Evolutionary conservation across 2,797 vertebrate genomes (phyloP), one percentile per base, ranked within the genome.

Genomic region (Chrosomus eos): DNA sequence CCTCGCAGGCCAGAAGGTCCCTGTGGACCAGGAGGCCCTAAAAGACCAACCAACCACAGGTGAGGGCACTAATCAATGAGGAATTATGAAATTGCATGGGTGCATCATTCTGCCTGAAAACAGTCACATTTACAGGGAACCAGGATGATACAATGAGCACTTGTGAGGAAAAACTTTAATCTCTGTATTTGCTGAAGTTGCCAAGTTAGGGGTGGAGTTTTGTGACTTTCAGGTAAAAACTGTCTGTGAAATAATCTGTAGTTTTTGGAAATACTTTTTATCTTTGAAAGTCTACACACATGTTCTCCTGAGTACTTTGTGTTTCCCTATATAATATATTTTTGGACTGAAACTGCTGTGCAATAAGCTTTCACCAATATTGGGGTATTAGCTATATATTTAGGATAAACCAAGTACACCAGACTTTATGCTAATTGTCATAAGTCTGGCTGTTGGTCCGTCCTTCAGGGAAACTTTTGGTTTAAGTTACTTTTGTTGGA

Each of bases 21-120:
- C 1, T 0, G 16, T 70, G 71, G 9, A 38, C 88, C 88, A 68
- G 66, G 48, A 78, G 85, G 31, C 13, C 88, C 88, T 89, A 38
- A 80, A 36, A 79, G 3, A 66, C 62, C 48, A 33, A 66, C 21
- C 74, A 62, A 70, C 23, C 16, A n/a, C 3, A 31, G 53, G 58
- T 74, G 64, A 43, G 8, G 14, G 53, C 31, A n/a, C 45, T 2
- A n/a, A 53, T 36, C 1, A 74, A 23, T 14, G 0, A 1, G 10
- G 3, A 8, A 53, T 36, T 23, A 14, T 14, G 10, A 21, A 36
- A 55, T 7, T 14, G 23, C 19, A 55, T 21, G 26, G 28, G 18
- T 51, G 6, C 72, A 53, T 19, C 18, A 19, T 18, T 53, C 28
- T 74, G 18, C 19, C 19, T 14, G 2, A 21, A 74, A 74, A 74